Evolutionary conservation across 2,888 invertebrate species (phyloP).

Genomic region (Cremastobaeus sp.): DNA sequence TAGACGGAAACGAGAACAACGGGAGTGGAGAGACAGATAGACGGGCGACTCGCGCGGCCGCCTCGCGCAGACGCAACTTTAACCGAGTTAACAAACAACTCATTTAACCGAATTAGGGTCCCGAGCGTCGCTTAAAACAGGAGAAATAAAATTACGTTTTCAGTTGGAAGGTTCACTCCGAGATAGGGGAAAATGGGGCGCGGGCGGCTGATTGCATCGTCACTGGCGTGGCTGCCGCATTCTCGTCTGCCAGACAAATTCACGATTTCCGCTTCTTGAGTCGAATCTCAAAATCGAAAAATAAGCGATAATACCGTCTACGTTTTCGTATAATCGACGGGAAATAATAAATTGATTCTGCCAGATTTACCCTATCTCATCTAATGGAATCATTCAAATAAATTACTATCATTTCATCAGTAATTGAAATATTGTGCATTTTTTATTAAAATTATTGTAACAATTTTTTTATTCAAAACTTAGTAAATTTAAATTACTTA

Average conservation of each 20-base stretch:
- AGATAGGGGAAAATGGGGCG: conserved; percentile 40
- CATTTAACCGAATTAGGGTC: conserved; percentile 77
- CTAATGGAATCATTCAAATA: too few relatives aligned
- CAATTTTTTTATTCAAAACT: too few relatives aligned
- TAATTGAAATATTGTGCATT: too few relatives aligned
- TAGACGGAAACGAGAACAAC: conserved; percentile 29
- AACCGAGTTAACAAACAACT: conserved; percentile 78
- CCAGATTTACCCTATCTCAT: too few relatives aligned
- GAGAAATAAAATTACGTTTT: conserved; percentile 76
- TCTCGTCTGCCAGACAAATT: conserved; percentile 47
- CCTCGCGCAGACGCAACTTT: conserved; percentile 70
- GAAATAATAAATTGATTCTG: too few relatives aligned
- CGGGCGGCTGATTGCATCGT: conserved; percentile 52
- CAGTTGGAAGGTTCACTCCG: conserved; percentile 60
- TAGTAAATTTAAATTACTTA: too few relatives aligned
- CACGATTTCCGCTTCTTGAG: conserved; percentile 49
- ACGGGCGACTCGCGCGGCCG: conserved; percentile 53
- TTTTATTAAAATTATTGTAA: too few relatives aligned
- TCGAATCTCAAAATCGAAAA: conserved; percentile 40
- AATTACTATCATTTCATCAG: too few relatives aligned
- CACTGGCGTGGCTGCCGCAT: conserved; percentile 32
- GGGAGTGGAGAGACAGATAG: conserved; percentile 30
- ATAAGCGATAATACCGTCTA: conserved; percentile 33
- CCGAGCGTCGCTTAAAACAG: conserved; percentile 74
- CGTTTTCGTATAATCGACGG: not conserved